Evolutionary conservation across 2,113 vertebrate genomes (phyloP).

Genomic region (Picathartes gymnocephalus): DNA sequence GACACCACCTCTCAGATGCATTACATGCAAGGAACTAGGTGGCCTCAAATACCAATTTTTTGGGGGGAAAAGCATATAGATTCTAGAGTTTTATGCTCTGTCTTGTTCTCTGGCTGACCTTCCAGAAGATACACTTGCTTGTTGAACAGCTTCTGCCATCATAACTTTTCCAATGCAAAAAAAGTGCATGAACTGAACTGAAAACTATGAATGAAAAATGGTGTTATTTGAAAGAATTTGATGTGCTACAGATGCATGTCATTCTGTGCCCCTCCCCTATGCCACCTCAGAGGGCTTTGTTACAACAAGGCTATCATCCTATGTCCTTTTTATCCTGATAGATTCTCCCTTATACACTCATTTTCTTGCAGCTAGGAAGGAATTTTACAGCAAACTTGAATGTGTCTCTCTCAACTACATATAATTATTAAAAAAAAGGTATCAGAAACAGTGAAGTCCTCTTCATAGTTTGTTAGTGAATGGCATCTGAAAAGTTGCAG

Average conservation of each 20-base stretch:
- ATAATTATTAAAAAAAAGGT: background rate
- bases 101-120: background rate
- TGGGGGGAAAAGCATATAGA: background rate
- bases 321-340: background rate
- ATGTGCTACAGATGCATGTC: background rate
- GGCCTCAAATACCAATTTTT: background rate
- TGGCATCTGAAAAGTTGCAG: background rate
- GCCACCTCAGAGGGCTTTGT: background rate
- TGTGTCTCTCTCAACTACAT: background rate
- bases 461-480: background rate
- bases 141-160: background rate
- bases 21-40: background rate
- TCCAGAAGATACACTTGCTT: background rate
- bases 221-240: background rate
- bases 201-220: background rate
- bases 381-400: background rate
- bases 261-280: background rate
- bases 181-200: background rate
- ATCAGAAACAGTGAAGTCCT: background rate
- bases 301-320: background rate
- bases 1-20: background rate
- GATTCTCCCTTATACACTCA: background rate
- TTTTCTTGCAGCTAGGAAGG: background rate
- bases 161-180: background rate
- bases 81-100: background rate